Evolutionary conservation across 2,797 vertebrate genomes (phyloP), one percentile per base, ranked within the genome.

Genomic region (Streptopelia turtur): DNA sequence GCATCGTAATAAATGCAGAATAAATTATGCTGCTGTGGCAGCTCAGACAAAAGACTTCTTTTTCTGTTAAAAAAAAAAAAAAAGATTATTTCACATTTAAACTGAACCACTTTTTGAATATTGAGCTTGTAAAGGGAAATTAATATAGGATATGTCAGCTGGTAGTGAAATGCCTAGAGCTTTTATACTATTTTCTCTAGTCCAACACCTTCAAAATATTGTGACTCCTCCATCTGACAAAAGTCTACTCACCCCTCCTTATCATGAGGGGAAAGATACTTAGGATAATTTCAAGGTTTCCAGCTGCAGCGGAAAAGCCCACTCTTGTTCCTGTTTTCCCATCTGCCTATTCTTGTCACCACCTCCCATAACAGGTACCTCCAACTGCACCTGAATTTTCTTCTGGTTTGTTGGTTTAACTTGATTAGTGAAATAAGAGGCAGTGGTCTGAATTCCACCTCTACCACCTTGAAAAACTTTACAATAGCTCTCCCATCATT

Each of bases 11-110:
- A 97, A 96, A 81, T 61, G 61, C 69, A 95, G 88, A 92, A 85
- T 77, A 96, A 96, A 88, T 90, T 90, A 89, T 94, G 74, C 78
- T 39, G 35, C 84, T 49, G 30, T 93, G 94, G 94, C 95, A 97
- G 78, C 83, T 94, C 71, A 92, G 78, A 97, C 87, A 98, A 98
- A 97, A 86, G 84, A 79, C 22, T 66, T 35, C 13, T 85, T 92
- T 89, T 92, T 83, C 52, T 63, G 23, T 79, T 64, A 28, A 68
- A 76, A 92, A 70, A 18, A 45, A 45, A 83, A 92, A 82, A 91
- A 72, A 76, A 64, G 37, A 13, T 71, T 16, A 91, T 94, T 97
- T 94, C 90, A 96, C 90, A 94, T 95, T 96, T 96, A 88, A 94
- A 72, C 57, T 90, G 61, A 97, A 94, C 75, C 66, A 84, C 65